These are phyloP conservation scores for Geothlypis trichas DNA, from an alignment of 2,113 vertebrate genomes.

Conservation along the genomic window DNA sequence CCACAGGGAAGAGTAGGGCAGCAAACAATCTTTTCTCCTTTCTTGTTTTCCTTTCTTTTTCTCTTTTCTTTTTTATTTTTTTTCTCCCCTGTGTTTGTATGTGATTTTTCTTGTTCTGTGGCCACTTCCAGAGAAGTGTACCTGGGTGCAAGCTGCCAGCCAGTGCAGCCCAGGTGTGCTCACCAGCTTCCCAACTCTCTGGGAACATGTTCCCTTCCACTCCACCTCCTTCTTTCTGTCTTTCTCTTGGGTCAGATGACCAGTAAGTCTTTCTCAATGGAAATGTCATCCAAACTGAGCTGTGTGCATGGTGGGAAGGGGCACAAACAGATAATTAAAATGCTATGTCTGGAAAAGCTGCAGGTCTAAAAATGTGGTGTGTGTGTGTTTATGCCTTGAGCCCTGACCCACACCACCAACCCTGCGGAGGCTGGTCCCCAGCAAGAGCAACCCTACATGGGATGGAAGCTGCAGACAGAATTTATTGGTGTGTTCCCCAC, in stretches of 20 bases:
- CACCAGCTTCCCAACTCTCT: not conserved
- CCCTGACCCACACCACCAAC: not conserved
- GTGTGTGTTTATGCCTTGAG: not conserved
- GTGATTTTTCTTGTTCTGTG: not conserved
- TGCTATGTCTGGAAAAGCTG: not conserved
- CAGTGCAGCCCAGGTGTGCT: not conserved
- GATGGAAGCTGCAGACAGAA: not conserved
- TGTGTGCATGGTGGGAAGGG: not conserved
- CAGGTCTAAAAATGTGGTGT: not conserved
- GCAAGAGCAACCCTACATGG: fast-evolving
- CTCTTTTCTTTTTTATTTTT: fast-evolving
- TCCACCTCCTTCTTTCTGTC: not conserved
- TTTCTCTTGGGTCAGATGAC: not conserved
- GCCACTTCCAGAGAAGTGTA: not conserved
- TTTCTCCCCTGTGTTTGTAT: fast-evolving
- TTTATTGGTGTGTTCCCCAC: not conserved
- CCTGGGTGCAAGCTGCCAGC: not conserved
- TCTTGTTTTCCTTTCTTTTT: not conserved
- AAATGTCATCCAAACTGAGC: not conserved
- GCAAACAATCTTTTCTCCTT: not conserved
- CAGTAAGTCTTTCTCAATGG: not conserved
- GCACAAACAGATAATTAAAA: not conserved
- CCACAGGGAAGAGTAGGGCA: not conserved
- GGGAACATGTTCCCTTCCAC: not conserved
- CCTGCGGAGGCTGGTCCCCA: not conserved